These are phyloP conservation scores for Emydoidea blandingii DNA, from an alignment of 2,797 vertebrate species.

Conservation along the genomic window DNA sequence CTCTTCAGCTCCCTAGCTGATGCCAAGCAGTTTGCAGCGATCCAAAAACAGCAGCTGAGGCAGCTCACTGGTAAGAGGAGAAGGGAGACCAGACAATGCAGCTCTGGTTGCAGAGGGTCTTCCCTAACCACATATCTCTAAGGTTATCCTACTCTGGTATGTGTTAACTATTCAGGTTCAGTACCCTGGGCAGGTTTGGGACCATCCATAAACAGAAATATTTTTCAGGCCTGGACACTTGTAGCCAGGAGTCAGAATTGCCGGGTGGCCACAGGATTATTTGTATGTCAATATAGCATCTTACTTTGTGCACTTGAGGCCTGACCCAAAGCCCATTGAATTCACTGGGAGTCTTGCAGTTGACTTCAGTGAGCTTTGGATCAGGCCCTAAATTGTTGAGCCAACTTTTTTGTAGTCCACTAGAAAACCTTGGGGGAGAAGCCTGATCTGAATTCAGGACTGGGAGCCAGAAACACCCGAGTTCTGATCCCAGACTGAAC, in stretches of 20 bases:
- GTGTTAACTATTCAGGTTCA: neutral
- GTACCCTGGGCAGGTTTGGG: neutral
- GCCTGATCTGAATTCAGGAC: neutral
- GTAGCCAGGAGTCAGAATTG: neutral
- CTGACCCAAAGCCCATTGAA: neutral
- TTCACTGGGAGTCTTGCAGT: neutral
- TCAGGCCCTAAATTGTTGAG: too few relatives aligned
- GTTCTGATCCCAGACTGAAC: too few relatives aligned
- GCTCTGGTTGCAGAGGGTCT: neutral
- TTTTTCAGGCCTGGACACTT: neutral
- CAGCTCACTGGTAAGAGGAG: conserved; percentile 77
- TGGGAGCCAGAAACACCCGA: neutral
- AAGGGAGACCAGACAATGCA: neutral
- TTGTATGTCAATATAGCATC: neutral
- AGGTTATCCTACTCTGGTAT: rapidly evolving
- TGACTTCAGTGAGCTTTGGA: neutral
- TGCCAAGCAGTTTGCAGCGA: conserved; percentile 95
- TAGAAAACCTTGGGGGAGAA: too few relatives aligned
- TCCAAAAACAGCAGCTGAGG: conserved; percentile 88
- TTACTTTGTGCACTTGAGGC: neutral
- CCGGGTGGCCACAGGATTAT: neutral
- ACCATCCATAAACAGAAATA: neutral
- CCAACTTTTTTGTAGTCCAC: too few relatives aligned
- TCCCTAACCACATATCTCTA: too few relatives aligned
- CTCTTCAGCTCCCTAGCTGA: conserved; percentile 97